Base-by-base conservation (phyloP, 37 sponge, comb jelly and placozoan species). In the Halisarca cf. caerulea region DNA sequence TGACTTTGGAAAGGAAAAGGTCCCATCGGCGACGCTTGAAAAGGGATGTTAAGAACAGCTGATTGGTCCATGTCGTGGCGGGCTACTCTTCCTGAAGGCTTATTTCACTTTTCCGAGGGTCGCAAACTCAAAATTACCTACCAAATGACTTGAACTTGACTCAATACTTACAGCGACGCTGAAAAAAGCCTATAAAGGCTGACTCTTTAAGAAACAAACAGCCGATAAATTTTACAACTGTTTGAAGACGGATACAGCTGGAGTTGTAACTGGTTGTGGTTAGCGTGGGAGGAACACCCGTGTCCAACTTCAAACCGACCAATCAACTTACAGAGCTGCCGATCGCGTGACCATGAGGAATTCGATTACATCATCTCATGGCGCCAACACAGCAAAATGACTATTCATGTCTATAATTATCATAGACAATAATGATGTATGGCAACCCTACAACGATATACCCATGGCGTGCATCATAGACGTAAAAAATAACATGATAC, bases 1-100 rank as follows among this genome's bases (percentile, higher is more conserved):
- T 32, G 77, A 37, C 41, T 37, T 74, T 74, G 77, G 25, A 74
- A 74, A 44, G 77, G 45, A 44, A 74, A 74, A 37, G 77, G 77
- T 17, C 33, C 69, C 69, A 68, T 68, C 35, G 69, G 35, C 35
- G 69, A 68, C 17, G 39, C 21, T 40, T 74, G 77, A 74, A 74
- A 74, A 41, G 77, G 77, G 42, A 74, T 37, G 45, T 43, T 74
- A n/a, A 74, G 41, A 74, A 74, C 77, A 74, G 77, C 77, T 74
- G 77, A 74, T 74, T 40, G 77, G 6, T 74, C 77, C 77, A 74
- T 74, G 15, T 24, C 24, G 28, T 3, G 69, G 69, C 69, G 69
- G 35, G 69, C 14, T 27, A 68, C 30, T 34, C 30, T 34, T 68
- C 69, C 2, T 18, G 32, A 34, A 68, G 69, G 69, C 69, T 68